Evolutionary conservation across 2,888 invertebrate species (phyloP), one percentile per base, ranked within the genome.

Genomic region (Cybosia mesomella): DNA sequence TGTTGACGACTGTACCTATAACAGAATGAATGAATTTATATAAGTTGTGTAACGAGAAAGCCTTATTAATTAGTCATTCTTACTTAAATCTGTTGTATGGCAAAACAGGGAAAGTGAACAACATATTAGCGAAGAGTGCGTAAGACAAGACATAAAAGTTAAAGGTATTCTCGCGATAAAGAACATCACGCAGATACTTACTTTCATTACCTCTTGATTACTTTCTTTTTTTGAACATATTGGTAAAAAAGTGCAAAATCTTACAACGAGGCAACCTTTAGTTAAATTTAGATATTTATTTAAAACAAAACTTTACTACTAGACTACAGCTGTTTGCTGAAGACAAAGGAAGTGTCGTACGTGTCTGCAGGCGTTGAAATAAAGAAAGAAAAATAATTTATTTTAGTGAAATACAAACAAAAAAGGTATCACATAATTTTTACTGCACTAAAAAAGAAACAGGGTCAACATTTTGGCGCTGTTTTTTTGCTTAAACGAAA

Each of bases 31-130:
- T 70, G 57, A 21, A 28, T 62, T 34, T 34, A 60, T 60, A 39
- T 60, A 49, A 72, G 58, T 80, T 81, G 63, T 74, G 69, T 67
- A 81, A 81, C 66, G 75, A 80, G 82, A 80, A 78, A 78, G 72
- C 70, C 75, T 81, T 67, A 81, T 80, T 81, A 81, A 80, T 82
- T 82, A 82, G 76, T 75, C 78, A 76, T 76, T 63, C 64, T 74
- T 72, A 72, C 62, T 78, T 72, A 64, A 72, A 70, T 39, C 67
- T 66, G 68, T 66, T 69, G 77, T 67, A 77, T 71, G 75, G 72
- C 71, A 68, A 70, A 75, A 64, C 77, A 74, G 80, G 74, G 80
- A 81, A 81, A 81, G 80, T 81, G 74, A 68, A 70, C 32, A 49
- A 8, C 76, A 70, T 68, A 60, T 67, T 72, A 67, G 76, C 34